phyloP scores from a whole-genome alignment of 2,113 vertebrate genomes.

The Spea multiplicata region DNA sequence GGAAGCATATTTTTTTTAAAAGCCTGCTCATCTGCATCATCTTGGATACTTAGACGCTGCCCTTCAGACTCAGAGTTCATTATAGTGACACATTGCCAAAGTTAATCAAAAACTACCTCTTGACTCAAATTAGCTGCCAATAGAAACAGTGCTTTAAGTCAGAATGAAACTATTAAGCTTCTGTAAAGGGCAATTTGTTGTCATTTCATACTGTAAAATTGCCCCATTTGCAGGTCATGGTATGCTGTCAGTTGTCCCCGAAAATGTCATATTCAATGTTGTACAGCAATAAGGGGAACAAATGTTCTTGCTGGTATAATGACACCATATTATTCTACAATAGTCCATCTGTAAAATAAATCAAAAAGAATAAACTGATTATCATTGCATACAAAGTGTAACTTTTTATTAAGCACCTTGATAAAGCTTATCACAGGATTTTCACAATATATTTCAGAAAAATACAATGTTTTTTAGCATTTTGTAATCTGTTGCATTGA shows the following conservation, averaged over 20 bases:
- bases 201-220: slow-evolving; percentile 40
- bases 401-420: background rate
- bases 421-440: background rate
- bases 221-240: slow-evolving; percentile 11
- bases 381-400: slow-evolving; percentile 9
- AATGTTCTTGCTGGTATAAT: slow-evolving; percentile 30
- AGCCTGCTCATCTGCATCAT: slow-evolving; percentile 38
- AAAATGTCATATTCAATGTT: slow-evolving; percentile 36
- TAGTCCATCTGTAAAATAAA: slow-evolving; percentile 21
- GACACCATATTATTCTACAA: slow-evolving; percentile 19
- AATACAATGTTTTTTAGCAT: too few relatives aligned
- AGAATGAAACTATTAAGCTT: slow-evolving; percentile 25
- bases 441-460: too few relatives aligned
- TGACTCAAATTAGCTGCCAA: slow-evolving; percentile 34
- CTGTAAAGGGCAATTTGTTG: slow-evolving; percentile 32
- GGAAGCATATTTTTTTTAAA: slow-evolving; percentile 14
- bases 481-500: too few relatives aligned
- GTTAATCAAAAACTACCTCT: slow-evolving; percentile 14
- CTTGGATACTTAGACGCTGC: slow-evolving; percentile 39
- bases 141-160: slow-evolving; percentile 15
- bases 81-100: slow-evolving; percentile 6
- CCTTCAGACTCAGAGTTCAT: slow-evolving; percentile 42
- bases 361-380: slow-evolving; percentile 25
- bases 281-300: slow-evolving; percentile 30
- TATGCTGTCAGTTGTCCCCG: slow-evolving; percentile 34